Evolutionary conservation across 2,797 vertebrate species (phyloP), one percentile per base, ranked within the genome.

Genomic region (Vultur gryphus): DNA sequence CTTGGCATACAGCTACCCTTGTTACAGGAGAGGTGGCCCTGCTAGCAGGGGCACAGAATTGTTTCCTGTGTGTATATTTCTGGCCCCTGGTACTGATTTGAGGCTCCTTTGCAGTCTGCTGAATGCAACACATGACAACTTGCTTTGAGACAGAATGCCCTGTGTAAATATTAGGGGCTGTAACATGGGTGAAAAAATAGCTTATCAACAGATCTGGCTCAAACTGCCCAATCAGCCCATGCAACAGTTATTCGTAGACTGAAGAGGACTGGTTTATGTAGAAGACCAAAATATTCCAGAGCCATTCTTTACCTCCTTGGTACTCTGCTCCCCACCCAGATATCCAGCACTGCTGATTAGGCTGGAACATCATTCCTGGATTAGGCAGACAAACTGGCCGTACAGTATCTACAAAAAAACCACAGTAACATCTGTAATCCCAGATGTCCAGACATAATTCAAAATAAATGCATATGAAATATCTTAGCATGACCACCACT

Each of bases 311-410:
- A 98, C 99, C 99, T 98, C 97, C 97, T 94, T 97, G 98, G 6
- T 18, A 3, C 41, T 98, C 69, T 48, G 98, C 70, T 72, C 99
- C 99, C 99, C 99, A 99, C 10, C 97, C 98, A 28, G 98, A 98
- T 89, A 98, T 98, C 99, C 98, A 99, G 95, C 97, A 98, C 16
- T 29, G 29, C 67, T 98, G 97, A 4, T 87, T 26, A 2, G 80
- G 61, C 10, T 92, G 49, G 78, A 99, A 96, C 95, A 96, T 97
- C 84, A 99, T 70, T 76, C 97, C 98, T 2, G 96, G 95, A 66
- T 98, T 99, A 28, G 99, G 99, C 93, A 99, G 98, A 87, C 99
- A 99, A 55, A 99, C 97, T 0, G 99, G 98, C 39, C 71, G 83
- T 31, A 98, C 64, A 3, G 0, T 19, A 43, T 98, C 98, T 98